Evolutionary conservation across 2,888 invertebrate genomes (phyloP), one percentile per base, ranked within the genome.

Genomic region (Agriopis marginaria): DNA sequence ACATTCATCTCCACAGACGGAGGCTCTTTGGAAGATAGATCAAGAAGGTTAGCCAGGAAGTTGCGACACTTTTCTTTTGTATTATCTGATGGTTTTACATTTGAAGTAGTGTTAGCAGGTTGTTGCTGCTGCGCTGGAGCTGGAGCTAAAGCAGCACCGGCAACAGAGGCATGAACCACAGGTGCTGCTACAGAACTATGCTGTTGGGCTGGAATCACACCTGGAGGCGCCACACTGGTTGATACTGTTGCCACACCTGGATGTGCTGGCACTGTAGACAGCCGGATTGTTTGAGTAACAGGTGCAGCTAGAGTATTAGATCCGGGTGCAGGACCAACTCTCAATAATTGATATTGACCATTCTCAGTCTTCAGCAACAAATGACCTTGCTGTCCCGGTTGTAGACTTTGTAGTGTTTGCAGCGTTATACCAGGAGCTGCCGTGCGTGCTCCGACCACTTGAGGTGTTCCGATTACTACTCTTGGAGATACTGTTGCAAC

Each of bases 341-440:
- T 96, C 86, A 99, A 95, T 89, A 99, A 95, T 92, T 99, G 98
- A 93, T 97, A 98, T 92, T 98, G 98, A 86, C 99, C 99, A 95
- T 98, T 98, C 95, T 99, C 99, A 86, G 99, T 99, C 95, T 98
- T 99, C 89, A 99, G 95, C 88, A 99, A 96, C 90, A 99, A 95
- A 92, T 96, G 95, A 89, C 98, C 97, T 91, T 97, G 98, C 90
- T 98, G 97, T 87, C 97, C 97, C 78, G 97, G 96, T 94, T 97
- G 98, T 78, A 98, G 95, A 87, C 97, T 97, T 91, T 97, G 97
- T 84, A 98, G 95, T 86, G 97, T 96, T 95, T 98, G 97, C 92
- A 98, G 95, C 83, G 98, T 98, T 94, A 98, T 97, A 89, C 96
- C 97, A 79, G 98, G 97, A 88, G 96, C 96, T 79, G 97, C 97